Evolutionary conservation across 2,888 invertebrate species (phyloP).

Genomic region (Cantharis lateralis): DNA sequence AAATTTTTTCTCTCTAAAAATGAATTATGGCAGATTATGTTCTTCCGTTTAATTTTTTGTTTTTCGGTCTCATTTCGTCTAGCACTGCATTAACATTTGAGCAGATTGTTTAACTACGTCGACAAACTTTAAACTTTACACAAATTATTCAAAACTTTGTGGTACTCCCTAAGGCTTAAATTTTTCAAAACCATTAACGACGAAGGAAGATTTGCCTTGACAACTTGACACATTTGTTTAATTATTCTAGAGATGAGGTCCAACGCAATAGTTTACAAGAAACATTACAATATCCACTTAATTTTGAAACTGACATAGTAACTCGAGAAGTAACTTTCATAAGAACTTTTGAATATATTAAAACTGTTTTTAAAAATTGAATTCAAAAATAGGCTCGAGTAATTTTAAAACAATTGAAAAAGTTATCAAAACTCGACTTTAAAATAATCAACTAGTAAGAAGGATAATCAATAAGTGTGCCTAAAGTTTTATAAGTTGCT

Average conservation of each 20-base stretch:
- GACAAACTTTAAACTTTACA: neutral
- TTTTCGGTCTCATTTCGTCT: no score
- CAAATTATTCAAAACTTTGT: neutral
- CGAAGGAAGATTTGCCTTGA: neutral
- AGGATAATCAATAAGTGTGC: slow-evolving; percentile 13
- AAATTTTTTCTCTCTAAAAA: neutral
- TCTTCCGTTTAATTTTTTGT: neutral
- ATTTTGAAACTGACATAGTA: neutral
- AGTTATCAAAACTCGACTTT: slow-evolving; percentile 4
- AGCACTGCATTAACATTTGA: neutral
- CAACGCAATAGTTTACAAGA: neutral
- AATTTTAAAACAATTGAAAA: neutral
- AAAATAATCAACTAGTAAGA: slow-evolving; percentile 23
- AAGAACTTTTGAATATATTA: neutral
- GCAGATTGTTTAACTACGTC: neutral
- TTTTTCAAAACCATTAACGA: neutral
- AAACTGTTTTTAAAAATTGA: neutral
- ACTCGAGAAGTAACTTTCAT: neutral
- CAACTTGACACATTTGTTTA: neutral
- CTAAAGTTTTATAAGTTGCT: slow-evolving; percentile 21
- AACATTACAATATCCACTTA: neutral
- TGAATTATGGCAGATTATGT: neutral
- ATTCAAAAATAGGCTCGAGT: neutral
- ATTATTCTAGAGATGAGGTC: neutral
- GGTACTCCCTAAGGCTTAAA: neutral